Percentiles rank a stretch among this genome's conserved stretches.
These are phyloP conservation scores for Coccyzus lansbergi DNA, from an alignment of 2,797 vertebrate genomes.

Conservation along the genomic window DNA sequence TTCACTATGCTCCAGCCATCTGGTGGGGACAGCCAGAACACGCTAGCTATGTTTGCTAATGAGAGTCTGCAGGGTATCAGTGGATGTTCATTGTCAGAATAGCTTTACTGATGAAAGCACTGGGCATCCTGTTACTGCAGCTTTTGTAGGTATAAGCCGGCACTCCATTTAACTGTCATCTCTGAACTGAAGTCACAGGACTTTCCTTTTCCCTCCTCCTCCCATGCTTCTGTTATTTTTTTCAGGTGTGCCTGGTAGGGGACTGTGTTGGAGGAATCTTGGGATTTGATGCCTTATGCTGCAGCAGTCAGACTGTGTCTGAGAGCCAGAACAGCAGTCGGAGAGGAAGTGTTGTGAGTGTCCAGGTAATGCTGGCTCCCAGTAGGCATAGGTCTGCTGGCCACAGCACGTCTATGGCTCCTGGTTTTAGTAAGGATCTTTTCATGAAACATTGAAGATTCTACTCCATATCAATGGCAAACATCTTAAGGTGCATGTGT, in stretches of 20 bases:
- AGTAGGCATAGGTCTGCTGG: neutral
- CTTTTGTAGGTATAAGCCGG: neutral
- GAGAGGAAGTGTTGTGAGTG: slow-evolving; percentile 91
- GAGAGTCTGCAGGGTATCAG: neutral
- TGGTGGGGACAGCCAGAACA: neutral
- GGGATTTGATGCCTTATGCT: slow-evolving; percentile 95
- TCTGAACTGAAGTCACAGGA: neutral
- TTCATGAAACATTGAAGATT: neutral
- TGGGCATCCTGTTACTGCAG: neutral
- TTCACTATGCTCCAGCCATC: neutral
- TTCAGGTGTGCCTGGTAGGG: slow-evolving; percentile 94
- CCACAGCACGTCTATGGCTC: accelerated
- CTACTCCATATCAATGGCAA: neutral
- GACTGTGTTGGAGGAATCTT: slow-evolving; percentile 97
- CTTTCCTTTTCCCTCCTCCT: neutral
- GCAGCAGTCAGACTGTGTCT: slow-evolving; percentile 87
- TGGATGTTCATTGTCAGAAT: neutral
- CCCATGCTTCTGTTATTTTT: neutral
- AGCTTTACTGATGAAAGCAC: neutral
- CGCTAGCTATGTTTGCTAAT: neutral
- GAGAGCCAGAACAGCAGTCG: slow-evolving; percentile 97
- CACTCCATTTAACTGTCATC: neutral
- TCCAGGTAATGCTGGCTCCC: slow-evolving; percentile 82
- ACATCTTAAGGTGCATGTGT: neutral
- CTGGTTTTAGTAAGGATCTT: neutral